Percentiles rank a stretch among this genome's conserved stretches.
phyloP scores from a whole-genome alignment of 2,797 vertebrate species.

The Halcyon chelicuti region DNA sequence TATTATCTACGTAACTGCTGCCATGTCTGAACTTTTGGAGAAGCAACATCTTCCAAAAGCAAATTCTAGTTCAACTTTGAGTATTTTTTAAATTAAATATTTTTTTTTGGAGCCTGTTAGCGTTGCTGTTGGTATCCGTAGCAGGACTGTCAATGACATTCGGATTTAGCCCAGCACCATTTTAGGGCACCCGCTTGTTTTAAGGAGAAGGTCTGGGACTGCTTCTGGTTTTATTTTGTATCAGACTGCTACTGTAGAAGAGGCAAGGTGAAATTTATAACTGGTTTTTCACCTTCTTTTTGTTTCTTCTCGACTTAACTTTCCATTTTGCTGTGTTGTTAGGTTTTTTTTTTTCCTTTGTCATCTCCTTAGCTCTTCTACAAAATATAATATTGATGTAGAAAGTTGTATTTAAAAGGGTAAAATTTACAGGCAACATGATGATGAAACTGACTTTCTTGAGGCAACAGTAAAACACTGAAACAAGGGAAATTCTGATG shows the following conservation, averaged over 20 bases:
- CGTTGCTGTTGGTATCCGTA: neutral
- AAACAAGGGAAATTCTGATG: neutral
- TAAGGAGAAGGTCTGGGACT: neutral
- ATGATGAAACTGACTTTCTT: neutral
- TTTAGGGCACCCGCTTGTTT: neutral
- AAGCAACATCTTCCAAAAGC: neutral
- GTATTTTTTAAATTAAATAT: too few relatives aligned
- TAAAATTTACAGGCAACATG: neutral
- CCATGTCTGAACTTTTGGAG: neutral
- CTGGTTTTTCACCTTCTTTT: neutral
- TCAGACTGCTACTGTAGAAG: neutral
- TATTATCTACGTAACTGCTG: neutral
- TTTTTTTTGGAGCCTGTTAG: neutral
- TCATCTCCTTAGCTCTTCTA: neutral
- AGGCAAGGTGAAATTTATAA: neutral
- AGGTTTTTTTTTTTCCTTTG: neutral
- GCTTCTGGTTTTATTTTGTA: neutral
- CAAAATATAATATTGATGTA: neutral
- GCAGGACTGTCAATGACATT: neutral
- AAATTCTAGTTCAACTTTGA: neutral
- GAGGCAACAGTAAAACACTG: neutral
- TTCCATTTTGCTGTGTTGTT: neutral
- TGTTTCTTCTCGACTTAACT: neutral
- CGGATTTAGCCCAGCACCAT: neutral
- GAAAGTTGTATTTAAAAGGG: neutral